phyloP scores from a whole-genome alignment of 2,888 invertebrate species.

The Allophyes oxyacanthae region DNA sequence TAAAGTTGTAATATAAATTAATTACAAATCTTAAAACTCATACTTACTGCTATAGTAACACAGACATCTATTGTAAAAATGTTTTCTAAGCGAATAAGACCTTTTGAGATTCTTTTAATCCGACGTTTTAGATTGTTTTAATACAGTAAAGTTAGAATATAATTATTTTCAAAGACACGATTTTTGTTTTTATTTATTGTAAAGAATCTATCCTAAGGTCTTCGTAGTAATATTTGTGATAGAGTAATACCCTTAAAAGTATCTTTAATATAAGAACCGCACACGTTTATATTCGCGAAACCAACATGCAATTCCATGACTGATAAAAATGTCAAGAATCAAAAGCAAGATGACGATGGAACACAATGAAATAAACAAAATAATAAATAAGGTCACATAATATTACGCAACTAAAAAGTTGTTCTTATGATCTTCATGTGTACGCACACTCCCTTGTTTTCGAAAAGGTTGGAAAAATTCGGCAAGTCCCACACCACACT shows the following conservation, averaged over 20 bases:
- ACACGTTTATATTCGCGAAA: slow-evolving; percentile 2
- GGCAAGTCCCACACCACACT: background rate
- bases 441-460: slow-evolving; percentile 1
- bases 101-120: slow-evolving; percentile 42
- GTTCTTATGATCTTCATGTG: background rate
- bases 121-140: slow-evolving; percentile 7
- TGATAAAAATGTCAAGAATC: background rate
- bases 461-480: background rate
- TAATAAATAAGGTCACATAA: no score
- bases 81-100: slow-evolving; percentile 42
- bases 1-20: slow-evolving; percentile 43
- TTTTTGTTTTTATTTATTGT: slow-evolving; percentile 14
- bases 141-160: background rate
- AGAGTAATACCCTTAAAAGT: slow-evolving; percentile 34
- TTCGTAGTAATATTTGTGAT: slow-evolving; percentile 53
- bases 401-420: slow-evolving; percentile 12
- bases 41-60: slow-evolving; percentile 11
- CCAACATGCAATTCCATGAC: background rate
- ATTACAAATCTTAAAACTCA: slow-evolving; percentile 41
- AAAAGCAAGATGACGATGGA: background rate
- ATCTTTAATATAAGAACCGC: slow-evolving; percentile 12
- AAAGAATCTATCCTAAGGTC: slow-evolving; percentile 43
- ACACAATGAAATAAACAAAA: background rate
- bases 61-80: slow-evolving; percentile 46
- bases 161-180: slow-evolving; percentile 5